phyloP scores from a whole-genome alignment of 2,888 invertebrate species.

The Cremastobaeus sp. region DNA sequence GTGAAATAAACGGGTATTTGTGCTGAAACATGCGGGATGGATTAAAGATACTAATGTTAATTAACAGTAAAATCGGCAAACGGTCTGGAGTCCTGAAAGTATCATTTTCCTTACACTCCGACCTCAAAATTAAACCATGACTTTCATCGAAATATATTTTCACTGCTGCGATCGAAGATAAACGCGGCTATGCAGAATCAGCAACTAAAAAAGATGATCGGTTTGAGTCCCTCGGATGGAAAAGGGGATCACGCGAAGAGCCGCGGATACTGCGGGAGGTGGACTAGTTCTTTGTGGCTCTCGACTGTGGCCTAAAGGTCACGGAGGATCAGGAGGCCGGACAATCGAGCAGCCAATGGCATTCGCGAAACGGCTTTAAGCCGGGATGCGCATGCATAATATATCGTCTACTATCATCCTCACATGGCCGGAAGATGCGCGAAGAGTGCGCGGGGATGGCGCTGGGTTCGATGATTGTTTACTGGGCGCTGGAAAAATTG shows the following conservation, averaged over 20 bases:
- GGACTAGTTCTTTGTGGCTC: slow-evolving; percentile 68
- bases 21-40: too few species aligned
- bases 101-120: slow-evolving; percentile 34
- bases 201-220: slow-evolving; percentile 31
- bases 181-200: slow-evolving; percentile 41
- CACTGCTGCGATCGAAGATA: slow-evolving; percentile 47
- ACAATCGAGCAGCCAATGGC: slow-evolving; percentile 63
- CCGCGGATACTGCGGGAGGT: slow-evolving; percentile 45
- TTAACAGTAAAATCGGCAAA: background rate
- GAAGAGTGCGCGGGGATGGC: slow-evolving; percentile 27
- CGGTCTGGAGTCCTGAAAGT: background rate
- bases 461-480: slow-evolving; percentile 51
- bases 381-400: slow-evolving; percentile 56
- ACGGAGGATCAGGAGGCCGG: slow-evolving; percentile 73
- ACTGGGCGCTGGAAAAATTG: slow-evolving; percentile 34
- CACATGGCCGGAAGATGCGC: slow-evolving; percentile 44
- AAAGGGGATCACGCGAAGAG: slow-evolving; percentile 55
- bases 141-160: slow-evolving; percentile 59
- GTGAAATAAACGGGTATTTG: too few species aligned
- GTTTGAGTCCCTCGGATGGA: slow-evolving; percentile 24
- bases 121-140: slow-evolving; percentile 43
- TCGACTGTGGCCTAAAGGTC: slow-evolving; percentile 66
- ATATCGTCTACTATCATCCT: slow-evolving; percentile 55
- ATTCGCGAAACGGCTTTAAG: slow-evolving; percentile 24
- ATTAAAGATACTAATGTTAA: too few species aligned